Evolutionary conservation across 2,888 invertebrate genomes (phyloP).

Genomic region (Parapristionchus giblindavisi): DNA sequence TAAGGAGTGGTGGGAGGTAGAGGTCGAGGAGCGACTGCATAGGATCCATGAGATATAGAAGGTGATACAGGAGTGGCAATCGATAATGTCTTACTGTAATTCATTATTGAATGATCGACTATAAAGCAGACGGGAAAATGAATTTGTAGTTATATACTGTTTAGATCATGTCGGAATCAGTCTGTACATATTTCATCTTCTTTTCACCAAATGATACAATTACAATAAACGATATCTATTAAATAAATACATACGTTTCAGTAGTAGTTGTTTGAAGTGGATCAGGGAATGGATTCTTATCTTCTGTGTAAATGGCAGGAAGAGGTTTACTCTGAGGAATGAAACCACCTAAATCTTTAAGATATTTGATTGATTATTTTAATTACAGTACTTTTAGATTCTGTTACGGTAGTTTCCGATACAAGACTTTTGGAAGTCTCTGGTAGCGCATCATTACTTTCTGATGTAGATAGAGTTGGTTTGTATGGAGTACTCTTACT

Average conservation of each 20-base stretch:
- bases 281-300: neutral
- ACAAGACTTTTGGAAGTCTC: neutral
- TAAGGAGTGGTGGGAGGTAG: neutral
- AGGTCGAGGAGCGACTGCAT: neutral
- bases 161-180: too few relatives aligned
- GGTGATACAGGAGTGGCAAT: too few relatives aligned
- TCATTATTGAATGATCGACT: too few relatives aligned
- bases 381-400: conserved; percentile 9
- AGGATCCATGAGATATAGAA: neutral
- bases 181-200: neutral
- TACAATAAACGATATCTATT: neutral
- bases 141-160: too few relatives aligned
- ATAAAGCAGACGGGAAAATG: too few relatives aligned
- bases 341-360: conserved; percentile 15
- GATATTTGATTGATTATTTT: neutral
- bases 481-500: conserved; percentile 12
- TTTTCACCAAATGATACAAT: neutral
- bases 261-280: neutral
- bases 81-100: too few relatives aligned
- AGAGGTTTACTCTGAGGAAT: conserved; percentile 27
- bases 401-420: neutral
- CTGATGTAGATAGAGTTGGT: neutral
- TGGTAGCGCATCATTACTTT: neutral
- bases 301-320: conserved; percentile 13
- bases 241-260: neutral